Percentiles rank a stretch among this genome's conserved stretches.
These are phyloP conservation scores for Leptinotarsa undecemlineata DNA, from an alignment of 1,140 invertebrate genomes.

Conservation along the genomic window DNA sequence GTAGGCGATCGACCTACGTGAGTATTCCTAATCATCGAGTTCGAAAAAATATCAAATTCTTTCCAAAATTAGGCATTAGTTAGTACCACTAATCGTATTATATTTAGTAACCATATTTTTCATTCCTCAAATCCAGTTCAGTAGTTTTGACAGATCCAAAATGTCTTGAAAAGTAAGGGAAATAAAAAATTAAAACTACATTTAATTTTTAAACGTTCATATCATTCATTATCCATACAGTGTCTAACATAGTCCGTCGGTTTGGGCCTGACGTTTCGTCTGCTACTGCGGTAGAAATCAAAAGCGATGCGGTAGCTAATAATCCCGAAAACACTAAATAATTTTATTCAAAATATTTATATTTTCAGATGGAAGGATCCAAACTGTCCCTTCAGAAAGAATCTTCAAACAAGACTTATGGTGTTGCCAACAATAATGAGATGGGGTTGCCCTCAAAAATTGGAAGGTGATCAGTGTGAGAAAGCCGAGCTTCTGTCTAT, in stretches of 20 bases:
- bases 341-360: not conserved
- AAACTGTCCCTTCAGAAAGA: slow-evolving; percentile 73
- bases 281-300: too few relatives aligned
- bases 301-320: not conserved
- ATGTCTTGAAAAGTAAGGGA: too few relatives aligned
- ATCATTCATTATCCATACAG: too few relatives aligned
- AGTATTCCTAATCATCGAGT: slow-evolving; percentile 50
- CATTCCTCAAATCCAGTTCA: too few relatives aligned
- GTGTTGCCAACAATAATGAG: slow-evolving; percentile 73
- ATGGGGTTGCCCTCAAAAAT: slow-evolving; percentile 72
- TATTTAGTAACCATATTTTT: too few relatives aligned
- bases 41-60: not conserved
- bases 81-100: too few relatives aligned
- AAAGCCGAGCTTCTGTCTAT: slow-evolving; percentile 69
- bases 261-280: too few relatives aligned
- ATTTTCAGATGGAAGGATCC: slow-evolving; percentile 73
- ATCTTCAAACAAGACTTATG: slow-evolving; percentile 66
- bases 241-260: too few relatives aligned
- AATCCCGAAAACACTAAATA: not conserved
- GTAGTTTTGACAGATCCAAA: too few relatives aligned
- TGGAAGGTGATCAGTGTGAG: slow-evolving; percentile 71
- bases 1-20: slow-evolving; percentile 70
- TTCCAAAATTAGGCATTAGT: too few relatives aligned
- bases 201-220: too few relatives aligned
- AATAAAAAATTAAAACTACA: too few relatives aligned